phyloP scores from a whole-genome alignment of 1,140 invertebrate genomes.

The Acromyrmex heyeri region DNA sequence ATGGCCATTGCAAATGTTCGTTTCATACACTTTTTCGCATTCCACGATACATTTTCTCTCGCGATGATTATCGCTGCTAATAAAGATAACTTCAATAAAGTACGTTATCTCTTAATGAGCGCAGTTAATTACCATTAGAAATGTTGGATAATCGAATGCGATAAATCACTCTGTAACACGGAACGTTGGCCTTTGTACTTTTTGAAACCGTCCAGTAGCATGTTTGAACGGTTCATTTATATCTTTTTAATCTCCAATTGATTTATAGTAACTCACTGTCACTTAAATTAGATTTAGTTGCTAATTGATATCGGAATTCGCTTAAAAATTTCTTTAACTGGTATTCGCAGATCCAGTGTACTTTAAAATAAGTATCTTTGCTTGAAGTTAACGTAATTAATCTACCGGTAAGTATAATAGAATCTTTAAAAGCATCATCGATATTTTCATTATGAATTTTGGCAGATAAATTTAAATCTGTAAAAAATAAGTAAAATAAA shows the following conservation, averaged over 20 bases:
- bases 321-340: too few species aligned
- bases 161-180: constrained; percentile 15
- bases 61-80: constrained; percentile 32
- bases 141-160: constrained; percentile 37
- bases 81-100: constrained; percentile 54
- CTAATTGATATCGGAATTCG: not conserved
- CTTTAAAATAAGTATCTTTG: too few species aligned
- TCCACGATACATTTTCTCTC: not conserved
- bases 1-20: not conserved
- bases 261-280: not conserved
- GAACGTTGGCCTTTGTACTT: not conserved
- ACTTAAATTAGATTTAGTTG: not conserved
- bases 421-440: too few species aligned
- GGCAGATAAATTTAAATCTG: too few species aligned
- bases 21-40: constrained; percentile 20
- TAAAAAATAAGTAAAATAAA: too few species aligned
- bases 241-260: not conserved
- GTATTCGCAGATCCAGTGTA: too few species aligned
- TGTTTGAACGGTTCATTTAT: not conserved
- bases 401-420: too few species aligned
- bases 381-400: too few species aligned
- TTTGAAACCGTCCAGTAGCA: not conserved
- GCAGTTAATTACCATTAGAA: constrained; percentile 49
- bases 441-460: too few species aligned
- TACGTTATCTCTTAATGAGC: constrained; percentile 55